A percentile compares a stretch with the other conserved stretches of the same genome.
phyloP scores from a whole-genome alignment of 2,888 invertebrate species.

The Theodoxus fluviatilis region DNA sequence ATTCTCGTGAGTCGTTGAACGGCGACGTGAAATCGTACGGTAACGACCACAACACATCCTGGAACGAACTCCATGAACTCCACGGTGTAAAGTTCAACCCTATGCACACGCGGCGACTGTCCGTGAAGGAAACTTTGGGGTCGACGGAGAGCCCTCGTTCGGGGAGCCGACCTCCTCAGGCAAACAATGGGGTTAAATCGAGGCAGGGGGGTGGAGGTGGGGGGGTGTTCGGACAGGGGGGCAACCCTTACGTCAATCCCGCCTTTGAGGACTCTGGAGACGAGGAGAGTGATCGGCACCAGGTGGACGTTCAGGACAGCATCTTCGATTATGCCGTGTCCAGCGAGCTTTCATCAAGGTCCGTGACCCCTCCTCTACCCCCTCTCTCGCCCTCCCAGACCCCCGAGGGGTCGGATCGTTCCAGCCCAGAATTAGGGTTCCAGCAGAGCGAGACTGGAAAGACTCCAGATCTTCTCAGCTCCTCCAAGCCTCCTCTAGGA shows the following conservation, averaged over 20 bases:
- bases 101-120: too few relatives aligned
- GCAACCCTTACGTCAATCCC: background rate
- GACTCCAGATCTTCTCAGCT: conserved; percentile 35
- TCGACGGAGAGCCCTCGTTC: too few relatives aligned
- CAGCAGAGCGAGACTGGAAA: conserved; percentile 33
- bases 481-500: background rate
- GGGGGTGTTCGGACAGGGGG: too few relatives aligned
- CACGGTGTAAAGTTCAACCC: too few relatives aligned
- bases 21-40: too few relatives aligned
- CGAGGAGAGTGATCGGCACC: conserved; percentile 31
- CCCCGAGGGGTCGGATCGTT: conserved; percentile 40
- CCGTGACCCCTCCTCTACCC: conserved; percentile 53
- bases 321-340: conserved; percentile 46
- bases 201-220: too few relatives aligned
- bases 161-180: too few relatives aligned
- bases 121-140: too few relatives aligned
- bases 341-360: conserved; percentile 43
- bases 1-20: too few relatives aligned
- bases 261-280: conserved; percentile 27
- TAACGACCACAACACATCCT: too few relatives aligned
- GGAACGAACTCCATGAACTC: too few relatives aligned
- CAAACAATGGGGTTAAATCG: too few relatives aligned
- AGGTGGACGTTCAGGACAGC: conserved; percentile 38
- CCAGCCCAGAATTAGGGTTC: conserved; percentile 28
- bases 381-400: conserved; percentile 49